Evolutionary conservation across 1,140 invertebrate species (phyloP), one percentile per base, ranked within the genome.

Genomic region (Bombus superbus): DNA sequence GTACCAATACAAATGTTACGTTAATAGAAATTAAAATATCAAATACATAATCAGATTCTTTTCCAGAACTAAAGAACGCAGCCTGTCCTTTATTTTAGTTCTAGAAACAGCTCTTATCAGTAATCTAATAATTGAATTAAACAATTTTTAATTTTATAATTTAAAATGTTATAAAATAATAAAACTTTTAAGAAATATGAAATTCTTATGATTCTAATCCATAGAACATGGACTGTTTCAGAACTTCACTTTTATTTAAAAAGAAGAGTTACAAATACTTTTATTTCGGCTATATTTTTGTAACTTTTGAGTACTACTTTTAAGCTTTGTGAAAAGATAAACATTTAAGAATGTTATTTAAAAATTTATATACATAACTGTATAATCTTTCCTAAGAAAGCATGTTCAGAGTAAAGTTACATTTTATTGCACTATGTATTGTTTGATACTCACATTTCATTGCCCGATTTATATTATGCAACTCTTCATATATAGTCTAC

Each of bases 381-480:
- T 53, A 40, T n/a, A 64, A 57, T 25, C 73, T 75, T 85, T 40
- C 76, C 42, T 89, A 76, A 62, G 62, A 62, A 83, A 86, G 88
- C 88, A 89, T 89, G 88, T 89, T 89, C 62, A 89, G 74, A 86
- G 59, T 85, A 77, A 81, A 78, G 44, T 85, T 59, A 64, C 75
- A 81, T 69, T 87, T 89, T 75, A 82, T 86, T 79, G 68, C 74
- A 82, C 64, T 53, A 59, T 38, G 64, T 59, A 88, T 64, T 87
- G 38, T 86, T 86, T 85, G 69, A 80, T 69, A 80, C 81, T 79
- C 42, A 81, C 77, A 69, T 57, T 76, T 62, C 82, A 76, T 79
- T 76, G 74, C 22, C 15, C 83, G 47, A 71, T 71, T 62, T 75
- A 59, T 82, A 68, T 69, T n/a, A 53, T 83, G 76, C 25, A 28